Evolutionary conservation across 2,888 invertebrate genomes (phyloP).

Genomic region (Acleris literana): DNA sequence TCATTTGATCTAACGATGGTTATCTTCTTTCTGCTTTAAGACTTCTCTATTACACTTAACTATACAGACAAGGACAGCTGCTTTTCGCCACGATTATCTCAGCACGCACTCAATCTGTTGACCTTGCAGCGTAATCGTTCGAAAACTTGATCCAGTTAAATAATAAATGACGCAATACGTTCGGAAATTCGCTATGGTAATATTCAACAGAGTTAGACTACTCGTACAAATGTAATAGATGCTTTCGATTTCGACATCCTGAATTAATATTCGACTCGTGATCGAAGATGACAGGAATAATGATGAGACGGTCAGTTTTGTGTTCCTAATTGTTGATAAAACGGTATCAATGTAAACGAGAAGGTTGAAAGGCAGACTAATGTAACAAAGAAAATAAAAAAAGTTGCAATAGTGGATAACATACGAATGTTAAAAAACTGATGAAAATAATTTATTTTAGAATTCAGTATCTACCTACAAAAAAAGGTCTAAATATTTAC

Average conservation of each 20-base stretch:
- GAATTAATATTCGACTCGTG: constrained; percentile 49
- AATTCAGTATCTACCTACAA: too few species aligned
- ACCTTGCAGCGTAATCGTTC: constrained; percentile 59
- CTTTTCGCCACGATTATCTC: background rate
- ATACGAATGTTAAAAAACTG: background rate
- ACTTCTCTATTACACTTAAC: background rate
- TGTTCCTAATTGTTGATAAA: constrained; percentile 40
- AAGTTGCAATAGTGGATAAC: background rate
- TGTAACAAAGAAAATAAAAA: too few species aligned
- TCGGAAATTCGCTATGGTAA: constrained; percentile 60
- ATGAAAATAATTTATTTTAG: too few species aligned
- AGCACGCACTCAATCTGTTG: constrained; percentile 38
- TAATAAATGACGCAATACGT: constrained; percentile 45
- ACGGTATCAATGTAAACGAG: constrained; percentile 16
- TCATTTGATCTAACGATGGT: too few species aligned
- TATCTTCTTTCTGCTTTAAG: background rate
- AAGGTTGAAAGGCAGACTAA: too few species aligned
- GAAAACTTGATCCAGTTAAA: constrained; percentile 47
- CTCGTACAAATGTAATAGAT: constrained; percentile 47
- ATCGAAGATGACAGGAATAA: constrained; percentile 48
- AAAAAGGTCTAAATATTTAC: too few species aligned
- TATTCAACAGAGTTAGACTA: constrained; percentile 27
- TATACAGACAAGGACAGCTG: background rate
- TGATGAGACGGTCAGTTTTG: constrained; percentile 54
- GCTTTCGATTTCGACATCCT: constrained; percentile 57